phyloP scores from a whole-genome alignment of 2,888 invertebrate species.

The Heliconius cydno region DNA sequence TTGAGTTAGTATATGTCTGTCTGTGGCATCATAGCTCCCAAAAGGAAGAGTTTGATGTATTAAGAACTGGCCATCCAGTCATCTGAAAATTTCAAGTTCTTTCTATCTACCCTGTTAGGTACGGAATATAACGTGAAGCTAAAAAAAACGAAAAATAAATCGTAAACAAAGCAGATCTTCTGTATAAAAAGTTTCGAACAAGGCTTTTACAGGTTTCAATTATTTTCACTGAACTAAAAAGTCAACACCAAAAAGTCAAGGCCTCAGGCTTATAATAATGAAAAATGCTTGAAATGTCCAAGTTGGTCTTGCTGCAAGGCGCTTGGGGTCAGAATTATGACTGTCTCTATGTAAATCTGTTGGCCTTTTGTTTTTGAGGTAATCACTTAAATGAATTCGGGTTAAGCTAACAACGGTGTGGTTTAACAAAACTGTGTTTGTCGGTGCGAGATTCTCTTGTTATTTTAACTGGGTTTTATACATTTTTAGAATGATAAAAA shows the following conservation, averaged over 20 bases:
- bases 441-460: conserved; percentile 23
- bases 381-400: conserved; percentile 41
- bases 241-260: background rate
- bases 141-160: too few species aligned
- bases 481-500: conserved; percentile 13
- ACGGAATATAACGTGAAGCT: too few species aligned
- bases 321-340: conserved; percentile 26
- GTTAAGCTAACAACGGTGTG: conserved; percentile 37
- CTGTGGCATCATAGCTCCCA: too few species aligned
- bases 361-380: conserved; percentile 37
- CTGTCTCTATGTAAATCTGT: conserved; percentile 35
- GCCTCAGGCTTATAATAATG: background rate
- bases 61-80: too few species aligned
- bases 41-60: too few species aligned
- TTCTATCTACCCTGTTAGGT: too few species aligned
- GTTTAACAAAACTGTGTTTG: conserved; percentile 30
- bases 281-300: background rate
- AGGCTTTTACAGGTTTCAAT: too few species aligned
- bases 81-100: too few species aligned
- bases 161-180: too few species aligned
- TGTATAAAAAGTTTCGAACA: too few species aligned
- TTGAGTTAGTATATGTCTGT: too few species aligned
- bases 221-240: too few species aligned
- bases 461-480: conserved; percentile 30
- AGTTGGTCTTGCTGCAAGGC: conserved; percentile 24